Base-by-base conservation (phyloP, 2,888 invertebrate species). In the Drosophila multiciliata region DNA sequence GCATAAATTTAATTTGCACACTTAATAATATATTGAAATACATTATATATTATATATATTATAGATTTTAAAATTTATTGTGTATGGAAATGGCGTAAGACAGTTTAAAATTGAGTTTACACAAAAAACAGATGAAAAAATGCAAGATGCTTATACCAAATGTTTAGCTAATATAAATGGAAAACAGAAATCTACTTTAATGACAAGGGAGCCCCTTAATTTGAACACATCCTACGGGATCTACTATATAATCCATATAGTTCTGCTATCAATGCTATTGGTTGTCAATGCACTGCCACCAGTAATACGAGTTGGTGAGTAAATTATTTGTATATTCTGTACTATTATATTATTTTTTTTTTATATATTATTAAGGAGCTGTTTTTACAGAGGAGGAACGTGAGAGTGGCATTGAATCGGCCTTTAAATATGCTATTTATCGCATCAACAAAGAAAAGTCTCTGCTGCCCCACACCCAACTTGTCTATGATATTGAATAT, bases 341-440 rank as follows among this genome's bases (percentile, higher is more conserved):
- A 20, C 4, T 15, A 45, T 7, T 23, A 2, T 15, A 29, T 15
- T 59, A 40, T 45, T 29, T 36, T 15, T 20, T 12, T 33, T 17
- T 23, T 20, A n/a, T 32, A 32, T 38, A 6, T 20, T 23, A 26
- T 8, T 29, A 15, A 98, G 98, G 98, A 90, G 98, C 98, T 50
- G 96, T 98, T 80, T 98, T 98, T 93, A 97, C 97, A 0, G 97
- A 98, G 90, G 98, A 98, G 88, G 96, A 97, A 75, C 96, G 96
- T 75, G 97, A 97, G 79, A 97, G 96, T 80, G 97, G 97, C 75
- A 95, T 97, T 0, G 98, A 98, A 93, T 94, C 98, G 80, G 98
- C 98, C 1, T 98, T 99, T 94, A 98, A 98, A 91, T 98, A 98
- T 94, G 98, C 98, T 9, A 97, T 98, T 17, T 98, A 98, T 93